Evolutionary conservation across 2,797 vertebrate genomes (phyloP).

Genomic region (Simalia tracyae): DNA sequence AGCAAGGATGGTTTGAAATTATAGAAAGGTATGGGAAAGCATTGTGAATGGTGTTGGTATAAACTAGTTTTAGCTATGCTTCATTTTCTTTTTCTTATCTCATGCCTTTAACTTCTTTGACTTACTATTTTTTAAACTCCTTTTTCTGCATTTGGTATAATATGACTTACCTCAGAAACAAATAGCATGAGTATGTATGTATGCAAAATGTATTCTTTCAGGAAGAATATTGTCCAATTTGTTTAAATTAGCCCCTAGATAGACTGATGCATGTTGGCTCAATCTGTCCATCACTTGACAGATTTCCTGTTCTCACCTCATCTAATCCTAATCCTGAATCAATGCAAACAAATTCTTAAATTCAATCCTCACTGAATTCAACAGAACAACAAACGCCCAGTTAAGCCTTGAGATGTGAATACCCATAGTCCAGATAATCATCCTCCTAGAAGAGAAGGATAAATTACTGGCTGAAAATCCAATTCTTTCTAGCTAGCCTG

Average conservation of each 20-base stretch:
- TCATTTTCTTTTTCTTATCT: no score
- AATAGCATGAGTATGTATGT: no score
- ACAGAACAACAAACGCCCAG: background rate
- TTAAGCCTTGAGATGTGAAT: background rate
- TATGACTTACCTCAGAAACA: no score
- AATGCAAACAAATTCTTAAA: background rate
- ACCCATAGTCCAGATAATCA: background rate
- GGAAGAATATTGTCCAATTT: background rate
- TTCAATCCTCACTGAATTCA: background rate
- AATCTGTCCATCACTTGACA: background rate
- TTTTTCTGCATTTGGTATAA: no score
- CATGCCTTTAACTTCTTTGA: no score
- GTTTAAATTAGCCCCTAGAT: background rate
- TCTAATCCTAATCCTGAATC: background rate
- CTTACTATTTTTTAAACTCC: no score
- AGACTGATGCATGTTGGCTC: background rate
- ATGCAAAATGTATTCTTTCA: background rate
- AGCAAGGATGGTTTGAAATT: no score
- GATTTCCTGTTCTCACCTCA: background rate
- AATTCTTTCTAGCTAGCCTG: no score
- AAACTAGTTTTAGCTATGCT: no score
- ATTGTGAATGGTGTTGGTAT: no score
- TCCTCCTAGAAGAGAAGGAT: background rate
- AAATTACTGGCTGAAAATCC: background rate
- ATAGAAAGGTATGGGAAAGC: no score